Evolutionary conservation across 2,888 invertebrate species (phyloP).

Genomic region (Colostygia pectinataria): DNA sequence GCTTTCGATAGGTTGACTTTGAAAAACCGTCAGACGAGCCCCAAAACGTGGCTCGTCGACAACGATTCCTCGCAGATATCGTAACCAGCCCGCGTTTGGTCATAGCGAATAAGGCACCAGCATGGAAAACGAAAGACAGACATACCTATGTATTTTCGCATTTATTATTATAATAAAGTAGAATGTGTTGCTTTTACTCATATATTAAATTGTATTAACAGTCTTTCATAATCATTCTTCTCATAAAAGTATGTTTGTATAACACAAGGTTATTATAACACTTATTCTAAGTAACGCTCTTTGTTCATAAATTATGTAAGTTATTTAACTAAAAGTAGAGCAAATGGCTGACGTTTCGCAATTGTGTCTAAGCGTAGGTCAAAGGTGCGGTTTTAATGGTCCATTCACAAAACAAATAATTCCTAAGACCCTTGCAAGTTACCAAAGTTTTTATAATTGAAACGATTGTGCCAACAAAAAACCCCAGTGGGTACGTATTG

Average conservation of each 20-base stretch:
- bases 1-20: too few species aligned
- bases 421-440: neutral
- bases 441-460: constrained; percentile 17
- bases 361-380: constrained; percentile 6
- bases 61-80: too few species aligned
- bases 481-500: constrained; percentile 55
- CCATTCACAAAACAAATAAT: constrained; percentile 4
- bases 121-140: too few species aligned
- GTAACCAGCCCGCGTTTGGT: too few species aligned
- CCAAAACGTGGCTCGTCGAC: too few species aligned
- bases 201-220: too few species aligned
- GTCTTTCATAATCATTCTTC: constrained; percentile 7
- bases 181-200: too few species aligned
- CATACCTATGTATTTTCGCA: too few species aligned
- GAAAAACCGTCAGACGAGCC: too few species aligned
- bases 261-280: constrained; percentile 15
- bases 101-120: too few species aligned
- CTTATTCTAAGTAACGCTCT: constrained; percentile 7
- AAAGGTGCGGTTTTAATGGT: neutral
- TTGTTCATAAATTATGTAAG: constrained; percentile 19
- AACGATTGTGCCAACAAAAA: constrained; percentile 60
- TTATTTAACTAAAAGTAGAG: constrained; percentile 12
- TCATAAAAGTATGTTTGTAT: constrained; percentile 2
- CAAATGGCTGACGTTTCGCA: constrained; percentile 11
- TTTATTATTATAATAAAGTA: too few species aligned